phyloP scores from a whole-genome alignment of 2,113 vertebrate genomes.

The Dicerorhinus sumatrensis region DNA sequence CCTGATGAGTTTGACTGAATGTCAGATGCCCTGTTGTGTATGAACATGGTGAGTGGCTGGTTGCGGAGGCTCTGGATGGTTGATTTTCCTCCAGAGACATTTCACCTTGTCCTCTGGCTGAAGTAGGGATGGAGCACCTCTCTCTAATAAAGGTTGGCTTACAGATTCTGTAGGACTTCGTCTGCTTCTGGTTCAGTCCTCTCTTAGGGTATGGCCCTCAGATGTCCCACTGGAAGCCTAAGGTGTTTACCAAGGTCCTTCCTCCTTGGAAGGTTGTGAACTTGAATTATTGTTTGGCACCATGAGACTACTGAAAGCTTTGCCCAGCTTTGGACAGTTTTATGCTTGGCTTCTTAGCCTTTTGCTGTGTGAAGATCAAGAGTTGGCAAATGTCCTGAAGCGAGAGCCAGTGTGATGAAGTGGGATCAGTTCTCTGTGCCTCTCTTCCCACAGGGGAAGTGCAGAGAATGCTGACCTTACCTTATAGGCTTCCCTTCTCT shows the following conservation, averaged over 20 bases:
- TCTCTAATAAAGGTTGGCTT: not conserved
- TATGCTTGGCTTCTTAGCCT: not conserved
- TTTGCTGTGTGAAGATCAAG: not conserved
- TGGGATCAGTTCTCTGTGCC: not conserved
- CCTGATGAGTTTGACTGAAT: not conserved
- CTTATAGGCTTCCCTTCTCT: not conserved
- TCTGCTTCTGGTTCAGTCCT: not conserved
- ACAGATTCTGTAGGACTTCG: not conserved
- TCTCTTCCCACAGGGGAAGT: not conserved
- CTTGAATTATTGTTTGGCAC: not conserved
- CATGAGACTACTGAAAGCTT: not conserved
- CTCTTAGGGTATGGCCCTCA: no score
- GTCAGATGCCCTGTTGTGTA: not conserved
- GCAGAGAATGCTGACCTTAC: no score
- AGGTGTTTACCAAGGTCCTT: not conserved
- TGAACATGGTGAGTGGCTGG: not conserved
- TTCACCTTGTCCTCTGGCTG: no score
- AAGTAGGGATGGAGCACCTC: not conserved
- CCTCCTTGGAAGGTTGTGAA: not conserved
- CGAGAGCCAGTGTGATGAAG: not conserved
- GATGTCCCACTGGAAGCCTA: not conserved
- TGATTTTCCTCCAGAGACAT: not conserved
- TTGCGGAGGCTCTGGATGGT: not conserved
- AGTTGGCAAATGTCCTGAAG: not conserved
- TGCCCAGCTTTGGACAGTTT: not conserved